Evolutionary conservation across 2,797 vertebrate genomes (phyloP).

Genomic region (Bradypodion ventrale): DNA sequence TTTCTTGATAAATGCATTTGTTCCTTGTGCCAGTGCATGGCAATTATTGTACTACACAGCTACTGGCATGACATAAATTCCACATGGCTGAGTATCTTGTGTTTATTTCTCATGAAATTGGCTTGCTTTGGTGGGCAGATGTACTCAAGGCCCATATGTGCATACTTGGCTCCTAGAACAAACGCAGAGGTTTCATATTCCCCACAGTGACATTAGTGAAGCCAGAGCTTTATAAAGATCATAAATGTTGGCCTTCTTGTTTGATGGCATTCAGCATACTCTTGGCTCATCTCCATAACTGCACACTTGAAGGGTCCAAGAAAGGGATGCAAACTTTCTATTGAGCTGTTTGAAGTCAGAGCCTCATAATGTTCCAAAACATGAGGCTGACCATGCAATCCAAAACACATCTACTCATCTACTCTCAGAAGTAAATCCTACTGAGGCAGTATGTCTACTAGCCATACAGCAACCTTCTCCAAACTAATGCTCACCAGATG

Average conservation of each 20-base stretch:
- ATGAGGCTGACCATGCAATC: not conserved
- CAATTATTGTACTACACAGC: not conserved
- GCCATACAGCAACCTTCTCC: not conserved
- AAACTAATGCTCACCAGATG: not conserved
- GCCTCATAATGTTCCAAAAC: not conserved
- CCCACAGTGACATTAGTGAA: slow-evolving; percentile 7
- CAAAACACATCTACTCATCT: not conserved
- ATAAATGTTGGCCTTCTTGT: not conserved
- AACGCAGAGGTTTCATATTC: not conserved
- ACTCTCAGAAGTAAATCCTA: not conserved
- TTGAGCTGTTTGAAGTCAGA: not conserved
- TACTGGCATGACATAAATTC: slow-evolving; percentile 15
- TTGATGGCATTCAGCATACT: not conserved
- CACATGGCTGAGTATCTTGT: slow-evolving; percentile 4
- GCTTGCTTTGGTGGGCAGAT: slow-evolving; percentile 30
- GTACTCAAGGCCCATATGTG: slow-evolving; percentile 12
- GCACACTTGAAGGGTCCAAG: not conserved
- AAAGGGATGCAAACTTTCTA: not conserved
- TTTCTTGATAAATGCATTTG: not conserved
- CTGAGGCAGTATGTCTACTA: not conserved
- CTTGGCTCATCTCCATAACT: not conserved
- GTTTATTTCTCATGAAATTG: slow-evolving; percentile 32
- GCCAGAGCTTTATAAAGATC: not conserved
- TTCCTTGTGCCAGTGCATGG: not conserved
- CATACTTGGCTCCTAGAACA: not conserved